Evolutionary conservation across 2,888 invertebrate species (phyloP), one percentile per base, ranked within the genome.

Genomic region (Athetis lepigone): DNA sequence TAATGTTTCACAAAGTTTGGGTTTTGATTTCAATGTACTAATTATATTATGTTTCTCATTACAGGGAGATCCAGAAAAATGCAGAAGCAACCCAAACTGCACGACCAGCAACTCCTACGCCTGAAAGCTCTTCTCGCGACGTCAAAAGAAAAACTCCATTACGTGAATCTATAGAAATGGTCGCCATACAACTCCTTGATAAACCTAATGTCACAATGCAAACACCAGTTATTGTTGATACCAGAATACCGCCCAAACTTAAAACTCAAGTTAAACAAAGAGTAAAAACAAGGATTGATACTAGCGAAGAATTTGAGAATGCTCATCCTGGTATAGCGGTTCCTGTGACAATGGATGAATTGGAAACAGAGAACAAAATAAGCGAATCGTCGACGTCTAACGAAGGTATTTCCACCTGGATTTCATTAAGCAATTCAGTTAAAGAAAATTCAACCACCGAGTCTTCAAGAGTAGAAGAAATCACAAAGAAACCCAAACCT

Each of bases 321-420:
- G 94, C 95, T 6, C 96, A 97, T 81, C 95, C 95, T 8, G 97
- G 97, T 3, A 94, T 97, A 66, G 97, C 97, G 9, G 96, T 96
- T 67, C 96, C 97, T 0, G 89, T 97, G 6, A 95, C 96, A 2
- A 95, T 96, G 75, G 96, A 96, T 75, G 96, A 96, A 67, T 81
- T 96, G 1, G 96, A 96, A 82, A 89, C 94, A 9, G 96, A 96
- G 80, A 94, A 92, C 54, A 95, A 95, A 82, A 85, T 96, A 25
- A 80, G 78, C 47, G 86, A 95, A 80, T 91, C 93, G 59, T 96
- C 95, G 60, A 97, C 95, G 49, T 95, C 95, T 23, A 95, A 95
- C 56, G 96, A 96, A 83, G 97, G 97, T 1, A 95, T 97, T 67
- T 97, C 97, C 0, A 97, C 97, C 0, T 97, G 97, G 97, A 96